Evolutionary conservation across 92 coral and sea anemone genomes (phyloP), one percentile per base, ranked within the genome.

Genomic region (Epizoanthus illoricatus): DNA sequence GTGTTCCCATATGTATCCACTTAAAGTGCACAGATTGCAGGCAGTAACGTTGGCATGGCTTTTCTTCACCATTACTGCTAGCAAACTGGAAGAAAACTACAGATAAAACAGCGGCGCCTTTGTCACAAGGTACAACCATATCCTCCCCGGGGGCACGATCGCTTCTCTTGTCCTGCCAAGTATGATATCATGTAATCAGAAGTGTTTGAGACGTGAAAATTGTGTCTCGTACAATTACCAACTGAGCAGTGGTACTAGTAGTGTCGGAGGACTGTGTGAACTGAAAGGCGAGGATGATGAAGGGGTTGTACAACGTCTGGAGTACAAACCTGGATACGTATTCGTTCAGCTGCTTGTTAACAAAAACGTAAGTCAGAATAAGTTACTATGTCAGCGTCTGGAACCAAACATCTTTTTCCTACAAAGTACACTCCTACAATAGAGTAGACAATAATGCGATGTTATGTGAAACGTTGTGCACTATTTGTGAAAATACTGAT

Each of bases 141-240:
- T 61, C 21, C 65, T 61, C 5, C 65, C 65, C 7, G 65, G 65
- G 21, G 15, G 17, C n/a, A 10, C 65, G 11, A 64, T 64, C 41
- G 69, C 69, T 64, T 64, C 41, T 64, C 69, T 64, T 23, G 12
- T 64, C 69, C 33, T 64, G 24, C 69, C 69, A 8, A 64, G 33
- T 64, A 64, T 64, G 41, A 64, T 64, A 20, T 64, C 69, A 2
- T 64, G 69, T 64, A 23, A 8, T 20, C 69, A 64, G 40, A 64
- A 18, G 15, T 64, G 69, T 16, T 16, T 64, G 7, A 20, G 69
- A 7, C 1, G 28, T 18, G 39, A 64, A 9, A 64, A 64, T 40
- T 64, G 69, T 23, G 5, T 23, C 13, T 61, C 66, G 24, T 61
- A 4, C 21, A 61, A 61, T 24, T 61, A 17, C 65, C 65, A 60